A percentile compares a stretch with the other conserved stretches of the same genome.
Conservation (phyloP, 2,888 invertebrate species). For the Antitype chi region DNA sequence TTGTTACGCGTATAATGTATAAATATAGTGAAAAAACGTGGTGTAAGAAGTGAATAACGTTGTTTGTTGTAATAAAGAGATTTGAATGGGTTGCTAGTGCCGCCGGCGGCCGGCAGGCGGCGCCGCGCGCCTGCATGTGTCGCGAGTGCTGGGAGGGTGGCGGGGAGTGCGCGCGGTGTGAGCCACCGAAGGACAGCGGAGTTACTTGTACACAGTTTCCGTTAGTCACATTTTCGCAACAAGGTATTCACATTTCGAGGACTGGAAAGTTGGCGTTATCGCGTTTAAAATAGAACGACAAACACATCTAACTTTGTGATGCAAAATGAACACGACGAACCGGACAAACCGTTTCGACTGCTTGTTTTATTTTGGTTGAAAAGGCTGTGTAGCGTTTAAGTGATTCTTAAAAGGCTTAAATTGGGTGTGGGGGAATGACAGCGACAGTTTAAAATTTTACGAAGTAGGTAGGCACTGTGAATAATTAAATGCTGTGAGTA, state of each 20-base stretch:
- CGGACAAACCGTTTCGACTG: constrained; percentile 72
- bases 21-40: constrained; percentile 51
- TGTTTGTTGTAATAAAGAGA: constrained; percentile 64
- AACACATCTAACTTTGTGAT: constrained; percentile 90
- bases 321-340: constrained; percentile 85
- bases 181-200: constrained; percentile 80
- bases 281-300: constrained; percentile 90
- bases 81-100: constrained; percentile 46
- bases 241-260: constrained; percentile 91
- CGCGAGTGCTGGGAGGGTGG: constrained; percentile 43
- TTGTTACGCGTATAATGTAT: constrained; percentile 36
- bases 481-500: constrained; percentile 22
- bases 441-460: constrained; percentile 31
- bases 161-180: constrained; percentile 50
- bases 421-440: constrained; percentile 33
- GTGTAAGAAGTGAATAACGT: constrained; percentile 62
- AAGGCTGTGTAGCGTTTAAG: constrained; percentile 60
- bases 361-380: constrained; percentile 69
- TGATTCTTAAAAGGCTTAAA: constrained; percentile 55
- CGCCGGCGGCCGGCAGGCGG: constrained; percentile 37
- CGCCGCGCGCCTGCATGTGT: constrained; percentile 34
- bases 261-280: constrained; percentile 90
- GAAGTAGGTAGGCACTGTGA: constrained; percentile 6
- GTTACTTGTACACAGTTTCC: constrained; percentile 90
- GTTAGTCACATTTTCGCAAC: constrained; percentile 91